A percentile compares a stretch with the other conserved stretches of the same genome.
Conservation (phyloP, 35 echinoderm and acorn worm species). For the Eucidaris tribuloides region DNA sequence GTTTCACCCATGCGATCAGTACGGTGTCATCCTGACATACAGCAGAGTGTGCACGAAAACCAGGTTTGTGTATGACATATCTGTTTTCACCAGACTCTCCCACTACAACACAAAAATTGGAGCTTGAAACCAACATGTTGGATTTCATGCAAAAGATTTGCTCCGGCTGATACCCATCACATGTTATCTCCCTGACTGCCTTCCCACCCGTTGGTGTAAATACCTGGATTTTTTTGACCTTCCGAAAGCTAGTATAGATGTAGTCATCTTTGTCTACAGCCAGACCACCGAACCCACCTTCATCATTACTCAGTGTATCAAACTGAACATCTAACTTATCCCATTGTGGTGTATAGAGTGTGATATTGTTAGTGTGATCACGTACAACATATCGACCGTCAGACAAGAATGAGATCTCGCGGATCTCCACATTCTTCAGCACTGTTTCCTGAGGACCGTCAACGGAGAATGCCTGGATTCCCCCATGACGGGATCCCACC, state of each 20-base stretch:
- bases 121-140: too few species aligned
- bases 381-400: not conserved
- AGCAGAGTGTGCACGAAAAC: too few species aligned
- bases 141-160: not conserved
- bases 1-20: too few species aligned
- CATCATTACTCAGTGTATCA: not conserved
- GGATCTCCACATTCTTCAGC: not conserved
- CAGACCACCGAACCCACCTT: not conserved
- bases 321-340: not conserved
- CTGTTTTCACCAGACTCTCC: too few species aligned
- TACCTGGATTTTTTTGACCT: not conserved
- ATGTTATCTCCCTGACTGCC: not conserved
- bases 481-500: not conserved
- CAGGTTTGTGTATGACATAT: too few species aligned
- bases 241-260: not conserved
- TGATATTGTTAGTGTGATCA: not conserved
- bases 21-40: too few species aligned
- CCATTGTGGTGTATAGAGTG: not conserved
- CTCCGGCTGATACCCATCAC: not conserved
- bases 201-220: not conserved
- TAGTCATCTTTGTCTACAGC: not conserved
- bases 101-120: too few species aligned
- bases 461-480: not conserved
- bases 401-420: not conserved
- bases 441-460: not conserved